Conservation (phyloP, 1,140 invertebrate species). For the Carcinoscorpius rotundicauda region DNA sequence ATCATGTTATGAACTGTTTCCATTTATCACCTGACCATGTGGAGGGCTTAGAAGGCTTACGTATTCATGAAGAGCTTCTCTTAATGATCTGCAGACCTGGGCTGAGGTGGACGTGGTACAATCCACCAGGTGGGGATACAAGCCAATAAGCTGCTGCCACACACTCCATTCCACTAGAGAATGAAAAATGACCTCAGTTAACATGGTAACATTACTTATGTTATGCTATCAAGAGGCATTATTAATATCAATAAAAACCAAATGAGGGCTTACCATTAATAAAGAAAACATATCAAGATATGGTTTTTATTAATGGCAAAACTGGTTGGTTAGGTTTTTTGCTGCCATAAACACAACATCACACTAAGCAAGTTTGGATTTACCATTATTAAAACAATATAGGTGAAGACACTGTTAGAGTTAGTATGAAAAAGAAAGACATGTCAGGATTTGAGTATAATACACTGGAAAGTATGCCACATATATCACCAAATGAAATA, state of each 20-base stretch:
- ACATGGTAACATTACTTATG: too few relatives aligned
- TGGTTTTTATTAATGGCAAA: not conserved
- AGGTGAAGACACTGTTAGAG: not conserved
- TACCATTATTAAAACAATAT: too few relatives aligned
- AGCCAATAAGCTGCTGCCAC: constrained; percentile 79
- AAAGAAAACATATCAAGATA: not conserved
- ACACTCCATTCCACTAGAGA: constrained; percentile 64
- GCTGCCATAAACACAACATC: too few relatives aligned
- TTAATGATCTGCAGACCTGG: constrained; percentile 67
- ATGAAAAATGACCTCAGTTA: constrained; percentile 7
- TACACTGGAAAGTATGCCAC: not conserved
- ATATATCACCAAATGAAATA: not conserved
- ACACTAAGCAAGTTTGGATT: too few relatives aligned
- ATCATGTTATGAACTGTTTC: too few relatives aligned
- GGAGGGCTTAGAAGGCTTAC: constrained; percentile 62
- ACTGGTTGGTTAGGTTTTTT: not conserved
- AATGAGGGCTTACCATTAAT: not conserved
- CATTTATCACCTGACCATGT: too few relatives aligned
- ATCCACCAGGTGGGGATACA: constrained; percentile 83
- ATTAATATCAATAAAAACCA: not conserved
- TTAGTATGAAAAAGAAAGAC: constrained; percentile 2
- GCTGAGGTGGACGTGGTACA: constrained; percentile 62
- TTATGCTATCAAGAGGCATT: too few relatives aligned
- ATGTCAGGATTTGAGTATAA: not conserved
- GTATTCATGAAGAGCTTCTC: constrained; percentile 77